Base-by-base conservation (phyloP, 2,888 invertebrate genomes). In the Melikaiella ostensackeni region DNA sequence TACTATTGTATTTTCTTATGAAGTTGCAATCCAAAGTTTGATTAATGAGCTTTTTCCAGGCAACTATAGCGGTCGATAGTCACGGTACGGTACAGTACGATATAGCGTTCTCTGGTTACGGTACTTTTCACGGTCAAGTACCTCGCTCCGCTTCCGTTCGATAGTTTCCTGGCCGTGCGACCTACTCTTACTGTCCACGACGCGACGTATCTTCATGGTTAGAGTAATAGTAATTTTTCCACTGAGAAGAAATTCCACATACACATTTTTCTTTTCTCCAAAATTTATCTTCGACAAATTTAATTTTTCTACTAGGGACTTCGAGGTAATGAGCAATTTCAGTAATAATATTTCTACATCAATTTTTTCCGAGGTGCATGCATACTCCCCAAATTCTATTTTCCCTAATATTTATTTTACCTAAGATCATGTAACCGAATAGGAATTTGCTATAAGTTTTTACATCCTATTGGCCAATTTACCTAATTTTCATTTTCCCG, bases 71-170 rank as follows among this genome's bases (percentile, higher is more conserved):
- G 79, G 77, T 81, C 81, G 84, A 83, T 81, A n/a, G n/a, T n/a
- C n/a, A n/a, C n/a, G n/a, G n/a, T n/a, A n/a, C n/a, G n/a, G n/a
- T n/a, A n/a, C n/a, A n/a, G n/a, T n/a, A n/a, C n/a, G n/a, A n/a
- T n/a, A n/a, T n/a, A n/a, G 82, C 82, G 84, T 83, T 83, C 84
- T 82, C 83, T 84, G 84, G 84, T 83, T 85, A 85, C 86, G 86
- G 85, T 84, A 84, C 86, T 88, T 88, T 89, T 91, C 91, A 91
- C 90, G 91, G 91, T 90, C 91, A 91, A 91, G 90, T 91, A 89
- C 89, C 88, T 82, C 86, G 86, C 87, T 83, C 83, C 80, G 86
- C 87, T 90, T 90, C 88, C 90, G 88, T 88, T 90, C 87, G 88
- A 90, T 89, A 88, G 88, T 90, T 89, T 88, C 86, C 88, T 88